These are phyloP conservation scores for Xestoiulus laeticollis DNA, from an alignment of 2,888 invertebrate genomes.

Conservation along the genomic window DNA sequence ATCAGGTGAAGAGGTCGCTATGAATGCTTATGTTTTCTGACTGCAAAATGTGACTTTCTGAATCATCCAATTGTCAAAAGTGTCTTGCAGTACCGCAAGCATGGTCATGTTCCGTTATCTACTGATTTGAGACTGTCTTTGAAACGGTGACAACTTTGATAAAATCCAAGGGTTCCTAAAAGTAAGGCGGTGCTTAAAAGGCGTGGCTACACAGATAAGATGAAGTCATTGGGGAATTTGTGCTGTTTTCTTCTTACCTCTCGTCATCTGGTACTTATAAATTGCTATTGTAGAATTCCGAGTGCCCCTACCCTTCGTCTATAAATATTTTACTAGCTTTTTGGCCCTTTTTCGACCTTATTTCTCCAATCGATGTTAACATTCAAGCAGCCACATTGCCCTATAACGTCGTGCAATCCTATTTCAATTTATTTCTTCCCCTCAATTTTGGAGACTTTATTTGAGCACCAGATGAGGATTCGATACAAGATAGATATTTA, in stretches of 20 bases:
- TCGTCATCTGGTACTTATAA: neutral
- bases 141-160: neutral
- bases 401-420: too few species aligned
- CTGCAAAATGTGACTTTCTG: neutral
- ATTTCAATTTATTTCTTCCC: too few species aligned
- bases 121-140: neutral
- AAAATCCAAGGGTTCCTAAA: neutral
- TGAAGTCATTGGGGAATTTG: neutral
- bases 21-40: neutral
- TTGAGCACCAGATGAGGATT: too few species aligned
- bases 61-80: neutral
- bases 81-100: neutral
- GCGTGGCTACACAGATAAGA: neutral
- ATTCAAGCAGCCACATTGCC: neutral
- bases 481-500: too few species aligned
- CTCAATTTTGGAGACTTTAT: too few species aligned
- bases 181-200: too few species aligned
- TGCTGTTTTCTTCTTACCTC: slow-evolving; percentile 8
- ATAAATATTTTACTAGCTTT: neutral
- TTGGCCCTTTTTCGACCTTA: neutral
- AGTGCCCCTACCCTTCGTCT: neutral
- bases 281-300: neutral
- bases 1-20: too few species aligned
- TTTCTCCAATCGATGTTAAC: neutral
- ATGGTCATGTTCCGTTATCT: neutral